phyloP scores from a whole-genome alignment of 1,140 invertebrate genomes.

The Acromyrmex charruanus region DNA sequence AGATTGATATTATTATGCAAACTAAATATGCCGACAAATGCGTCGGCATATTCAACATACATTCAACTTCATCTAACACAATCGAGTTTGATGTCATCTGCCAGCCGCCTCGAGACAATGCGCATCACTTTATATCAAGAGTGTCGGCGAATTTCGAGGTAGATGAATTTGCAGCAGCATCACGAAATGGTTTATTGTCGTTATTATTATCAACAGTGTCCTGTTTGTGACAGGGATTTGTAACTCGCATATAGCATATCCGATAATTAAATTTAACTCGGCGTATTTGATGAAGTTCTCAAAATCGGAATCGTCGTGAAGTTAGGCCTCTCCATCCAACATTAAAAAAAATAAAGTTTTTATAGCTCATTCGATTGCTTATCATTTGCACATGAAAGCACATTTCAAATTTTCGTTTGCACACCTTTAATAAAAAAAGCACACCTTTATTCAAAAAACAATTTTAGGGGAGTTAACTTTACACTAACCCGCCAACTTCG shows the following conservation, averaged over 20 bases:
- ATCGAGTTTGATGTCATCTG: constrained; percentile 56
- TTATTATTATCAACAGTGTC: constrained; percentile 19
- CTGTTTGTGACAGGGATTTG: neutral
- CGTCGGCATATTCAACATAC: neutral
- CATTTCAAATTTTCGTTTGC: no score
- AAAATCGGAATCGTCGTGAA: neutral
- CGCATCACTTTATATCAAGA: constrained; percentile 55
- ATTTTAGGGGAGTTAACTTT: no score
- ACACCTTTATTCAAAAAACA: no score
- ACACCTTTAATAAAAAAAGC: no score
- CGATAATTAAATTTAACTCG: constrained; percentile 10
- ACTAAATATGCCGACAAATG: constrained; percentile 50
- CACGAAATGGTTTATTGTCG: constrained; percentile 38
- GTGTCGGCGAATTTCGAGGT: constrained; percentile 44
- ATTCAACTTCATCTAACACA: constrained; percentile 33
- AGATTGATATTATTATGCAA: constrained; percentile 52
- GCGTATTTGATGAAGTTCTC: neutral
- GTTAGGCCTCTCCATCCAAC: no score
- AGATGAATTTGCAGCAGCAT: constrained; percentile 15
- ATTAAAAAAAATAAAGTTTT: no score
- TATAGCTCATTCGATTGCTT: no score
- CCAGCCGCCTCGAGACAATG: constrained; percentile 54
- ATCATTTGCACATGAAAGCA: no score
- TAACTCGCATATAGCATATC: neutral
- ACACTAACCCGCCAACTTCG: no score